A percentile compares a stretch with the other conserved stretches of the same genome.
Evolutionary conservation across 35 echinoderm and acorn worm species (phyloP).

Genomic region (Holothuria glaberrima): DNA sequence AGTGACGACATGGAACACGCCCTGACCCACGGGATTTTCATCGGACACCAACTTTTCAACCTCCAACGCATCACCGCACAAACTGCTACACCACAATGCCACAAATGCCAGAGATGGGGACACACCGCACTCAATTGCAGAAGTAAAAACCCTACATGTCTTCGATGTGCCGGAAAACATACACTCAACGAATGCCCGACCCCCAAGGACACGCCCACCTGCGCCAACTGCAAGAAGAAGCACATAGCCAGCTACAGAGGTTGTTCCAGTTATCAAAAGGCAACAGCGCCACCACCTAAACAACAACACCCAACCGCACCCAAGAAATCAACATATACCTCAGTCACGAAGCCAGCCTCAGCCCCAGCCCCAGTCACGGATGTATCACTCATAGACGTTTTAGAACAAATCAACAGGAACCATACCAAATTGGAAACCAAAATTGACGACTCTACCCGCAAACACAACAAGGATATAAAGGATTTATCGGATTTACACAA

Average conservation of each 20-base stretch:
- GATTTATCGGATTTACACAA: background rate
- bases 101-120: slow-evolving; percentile 34
- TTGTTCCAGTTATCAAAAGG: slow-evolving; percentile 10
- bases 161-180: slow-evolving; percentile 33
- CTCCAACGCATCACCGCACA: background rate
- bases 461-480: background rate
- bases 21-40: background rate
- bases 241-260: slow-evolving; percentile 44
- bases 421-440: background rate
- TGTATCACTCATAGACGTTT: background rate
- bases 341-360: background rate
- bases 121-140: background rate
- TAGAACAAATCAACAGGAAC: background rate
- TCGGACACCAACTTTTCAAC: background rate
- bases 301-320: background rate
- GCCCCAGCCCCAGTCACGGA: background rate
- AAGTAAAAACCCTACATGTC: background rate
- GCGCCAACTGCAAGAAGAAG: slow-evolving; percentile 7
- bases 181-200: background rate
- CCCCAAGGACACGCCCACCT: background rate
- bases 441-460: background rate
- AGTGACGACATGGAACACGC: background rate
- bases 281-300: background rate
- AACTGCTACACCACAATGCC: background rate
- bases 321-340: too few relatives aligned